phyloP scores from a whole-genome alignment of 2,888 invertebrate genomes.

The Pollenia griseotomentosa region DNA sequence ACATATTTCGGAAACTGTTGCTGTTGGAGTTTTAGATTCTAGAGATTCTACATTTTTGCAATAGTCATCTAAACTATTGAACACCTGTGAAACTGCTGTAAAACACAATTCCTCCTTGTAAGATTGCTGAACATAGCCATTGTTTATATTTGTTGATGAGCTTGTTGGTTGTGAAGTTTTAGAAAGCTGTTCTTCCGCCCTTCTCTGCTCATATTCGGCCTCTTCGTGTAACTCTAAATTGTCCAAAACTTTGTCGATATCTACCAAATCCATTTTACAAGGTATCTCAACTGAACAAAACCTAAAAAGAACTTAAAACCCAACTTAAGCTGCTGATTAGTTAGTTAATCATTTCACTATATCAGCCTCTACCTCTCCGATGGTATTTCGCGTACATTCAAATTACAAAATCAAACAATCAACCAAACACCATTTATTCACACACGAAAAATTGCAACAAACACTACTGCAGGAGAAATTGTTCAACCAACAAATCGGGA shows the following conservation, averaged over 20 bases:
- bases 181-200: conserved; percentile 42
- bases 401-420: conserved; percentile 38
- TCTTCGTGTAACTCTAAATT: conserved; percentile 93
- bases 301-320: conserved; percentile 2
- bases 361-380: conserved; percentile 36
- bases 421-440: conserved; percentile 27
- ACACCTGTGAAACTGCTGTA: conserved; percentile 87
- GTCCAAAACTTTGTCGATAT: conserved; percentile 93
- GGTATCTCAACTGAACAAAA: neutral
- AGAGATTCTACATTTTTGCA: conserved; percentile 81
- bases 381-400: conserved; percentile 3
- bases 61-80: conserved; percentile 87
- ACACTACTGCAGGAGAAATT: conserved; percentile 37
- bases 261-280: conserved; percentile 85
- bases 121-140: conserved; percentile 74
- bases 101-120: conserved; percentile 77
- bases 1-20: conserved; percentile 38
- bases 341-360: conserved; percentile 39
- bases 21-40: conserved; percentile 68
- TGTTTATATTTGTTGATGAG: conserved; percentile 43
- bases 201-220: conserved; percentile 79
- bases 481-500: conserved; percentile 9
- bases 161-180: conserved; percentile 53
- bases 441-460: conserved; percentile 57
- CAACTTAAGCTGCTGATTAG: conserved; percentile 31